Evolutionary conservation across 2,797 vertebrate genomes (phyloP).

Genomic region (Megalops cyprinoides): DNA sequence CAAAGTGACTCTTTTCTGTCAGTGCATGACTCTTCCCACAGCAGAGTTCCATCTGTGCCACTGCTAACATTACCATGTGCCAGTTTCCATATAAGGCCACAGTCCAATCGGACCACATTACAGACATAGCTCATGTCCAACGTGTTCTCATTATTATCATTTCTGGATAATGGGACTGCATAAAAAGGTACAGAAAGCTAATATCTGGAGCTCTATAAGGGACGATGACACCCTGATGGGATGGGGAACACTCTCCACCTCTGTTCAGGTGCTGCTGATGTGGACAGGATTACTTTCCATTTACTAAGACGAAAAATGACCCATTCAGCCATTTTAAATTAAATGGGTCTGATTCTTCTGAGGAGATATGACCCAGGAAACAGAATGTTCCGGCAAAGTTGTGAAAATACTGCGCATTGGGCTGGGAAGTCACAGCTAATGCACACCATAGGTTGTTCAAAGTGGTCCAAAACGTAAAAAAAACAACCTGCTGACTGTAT

Average conservation of each 20-base stretch:
- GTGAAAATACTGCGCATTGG: not conserved
- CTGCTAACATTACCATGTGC: no score
- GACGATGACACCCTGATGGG: not conserved
- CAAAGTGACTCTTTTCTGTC: no score
- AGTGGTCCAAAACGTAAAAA: not conserved
- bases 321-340: not conserved
- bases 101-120: no score
- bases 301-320: not conserved
- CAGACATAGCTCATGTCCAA: no score
- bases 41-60: no score
- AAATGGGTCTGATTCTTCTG: no score
- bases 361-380: not conserved
- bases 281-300: no score
- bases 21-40: no score
- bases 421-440: not conserved
- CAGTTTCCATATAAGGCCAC: no score
- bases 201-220: not conserved
- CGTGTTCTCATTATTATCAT: not conserved
- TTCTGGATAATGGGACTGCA: not conserved
- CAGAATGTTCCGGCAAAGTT: not conserved
- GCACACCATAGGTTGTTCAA: not conserved
- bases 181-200: not conserved
- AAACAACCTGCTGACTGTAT: not conserved
- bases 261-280: no score
- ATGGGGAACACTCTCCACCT: no score